Evolutionary conservation across 2,113 vertebrate genomes (phyloP), one percentile per base, ranked within the genome.

Genomic region (Galemys pyrenaicus): DNA sequence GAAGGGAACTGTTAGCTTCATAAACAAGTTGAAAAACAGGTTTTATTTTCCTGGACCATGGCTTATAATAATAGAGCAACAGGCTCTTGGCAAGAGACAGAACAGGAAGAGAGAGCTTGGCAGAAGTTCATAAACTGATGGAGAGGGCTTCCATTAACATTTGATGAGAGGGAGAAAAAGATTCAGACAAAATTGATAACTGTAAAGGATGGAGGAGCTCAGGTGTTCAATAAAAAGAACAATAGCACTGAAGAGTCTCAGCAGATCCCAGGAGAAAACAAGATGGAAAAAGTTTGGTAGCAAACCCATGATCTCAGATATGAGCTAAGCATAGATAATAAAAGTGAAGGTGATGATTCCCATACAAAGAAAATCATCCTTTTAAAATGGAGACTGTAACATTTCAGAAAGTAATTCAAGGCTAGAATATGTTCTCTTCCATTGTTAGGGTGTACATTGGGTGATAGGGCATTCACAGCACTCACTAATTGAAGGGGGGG

Each of bases 31-130:
- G 51, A 84, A 87, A 92, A 94, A 83, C 60, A 74, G 56, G 32
- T 94, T 93, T 88, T 49, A 81, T 94, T 80, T 96, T 91, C 87
- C 87, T 81, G 30, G 89, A 74, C 70, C 30, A 26, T 35, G 77
- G 65, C 86, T 94, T 96, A 70, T 19, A 80, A 71, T 58, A 85
- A 91, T 58, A 88, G 39, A 71, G 30, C 5, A 5, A 68, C 46
- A 20, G 67, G 58, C n/a, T 71, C 74, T 89, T 94, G 79, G 67
- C 92, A 93, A 88, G 46, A 91, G 58, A 54, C 12, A 96, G 89
- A 75, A 88, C 28, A 68, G 87, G 77, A 93, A 91, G 75, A 35
- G 6, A 94, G 58, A 86, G 22, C 62, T 62, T 91, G 70, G 51
- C 90, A 85, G 37, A 87, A 70, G n/a, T 85, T 94, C 51, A 51